phyloP scores from a whole-genome alignment of 2,888 invertebrate genomes.

The Parnassius mnemosyne region DNA sequence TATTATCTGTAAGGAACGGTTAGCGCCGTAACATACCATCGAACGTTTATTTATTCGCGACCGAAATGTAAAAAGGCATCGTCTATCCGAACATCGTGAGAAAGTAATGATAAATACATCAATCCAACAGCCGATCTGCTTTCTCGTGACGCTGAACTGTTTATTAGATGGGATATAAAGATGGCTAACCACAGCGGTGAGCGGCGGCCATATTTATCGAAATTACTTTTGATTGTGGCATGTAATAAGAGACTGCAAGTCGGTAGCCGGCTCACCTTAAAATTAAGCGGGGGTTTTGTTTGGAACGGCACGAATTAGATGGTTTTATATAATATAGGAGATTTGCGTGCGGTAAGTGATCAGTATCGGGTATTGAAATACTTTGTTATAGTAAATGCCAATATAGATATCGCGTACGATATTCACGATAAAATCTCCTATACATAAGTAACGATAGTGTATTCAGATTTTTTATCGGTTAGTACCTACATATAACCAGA shows the following conservation, averaged over 20 bases:
- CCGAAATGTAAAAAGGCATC: constrained; percentile 32
- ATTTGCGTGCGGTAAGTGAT: constrained; percentile 17
- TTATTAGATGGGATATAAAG: constrained; percentile 74
- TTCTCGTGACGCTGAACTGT: constrained; percentile 77
- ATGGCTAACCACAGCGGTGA: constrained; percentile 57
- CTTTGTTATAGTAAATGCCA: too few relatives aligned
- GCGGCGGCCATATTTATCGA: constrained; percentile 73
- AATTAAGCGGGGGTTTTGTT: constrained; percentile 68
- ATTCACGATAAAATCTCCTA: too few relatives aligned
- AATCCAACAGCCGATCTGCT: constrained; percentile 71
- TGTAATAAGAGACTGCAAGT: constrained; percentile 65
- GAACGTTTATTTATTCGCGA: constrained; percentile 37
- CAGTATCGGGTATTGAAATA: too few relatives aligned
- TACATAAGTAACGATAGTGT: too few relatives aligned
- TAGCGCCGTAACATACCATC: constrained; percentile 12
- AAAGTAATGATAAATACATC: constrained; percentile 79
- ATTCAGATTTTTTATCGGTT: too few relatives aligned
- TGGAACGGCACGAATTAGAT: constrained; percentile 65
- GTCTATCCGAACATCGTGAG: constrained; percentile 66
- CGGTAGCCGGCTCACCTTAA: constrained; percentile 66
- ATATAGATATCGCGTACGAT: too few relatives aligned
- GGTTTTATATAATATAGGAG: constrained; percentile 47
- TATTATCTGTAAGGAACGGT: constrained; percentile 15
- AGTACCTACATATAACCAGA: too few relatives aligned
- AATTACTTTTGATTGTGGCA: constrained; percentile 78